Conservation (phyloP, 1,140 invertebrate genomes). For the Drosophila parvula region DNA sequence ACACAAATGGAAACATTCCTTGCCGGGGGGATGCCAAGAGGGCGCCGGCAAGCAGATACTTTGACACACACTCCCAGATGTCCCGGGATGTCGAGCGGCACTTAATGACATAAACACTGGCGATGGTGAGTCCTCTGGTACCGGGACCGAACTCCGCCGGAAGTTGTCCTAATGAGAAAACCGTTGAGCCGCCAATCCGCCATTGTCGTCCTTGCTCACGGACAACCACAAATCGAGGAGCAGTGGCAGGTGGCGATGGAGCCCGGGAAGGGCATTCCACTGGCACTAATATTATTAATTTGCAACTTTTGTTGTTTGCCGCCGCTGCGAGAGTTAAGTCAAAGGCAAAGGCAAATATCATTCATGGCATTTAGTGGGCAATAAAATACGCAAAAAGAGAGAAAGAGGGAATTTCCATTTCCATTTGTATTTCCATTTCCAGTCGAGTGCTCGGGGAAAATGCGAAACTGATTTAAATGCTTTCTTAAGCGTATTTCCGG, state of each 20-base stretch:
- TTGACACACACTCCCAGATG: conserved; percentile 27
- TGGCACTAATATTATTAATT: conserved; percentile 69
- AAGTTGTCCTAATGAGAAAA: conserved; percentile 74
- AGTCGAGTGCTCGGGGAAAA: conserved; percentile 56
- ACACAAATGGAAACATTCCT: conserved; percentile 48
- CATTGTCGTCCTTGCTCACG: conserved; percentile 26
- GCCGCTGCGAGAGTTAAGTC: conserved; percentile 13
- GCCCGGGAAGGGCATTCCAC: neutral
- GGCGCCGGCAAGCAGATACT: conserved; percentile 7
- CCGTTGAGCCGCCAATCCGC: conserved; percentile 45
- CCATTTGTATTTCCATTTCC: conserved; percentile 52
- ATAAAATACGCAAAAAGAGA: conserved; percentile 53
- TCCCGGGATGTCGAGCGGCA: conserved; percentile 41
- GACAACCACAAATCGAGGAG: conserved; percentile 12
- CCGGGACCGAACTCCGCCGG: conserved; percentile 34
- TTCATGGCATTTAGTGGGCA: conserved; percentile 69
- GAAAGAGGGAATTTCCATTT: conserved; percentile 13
- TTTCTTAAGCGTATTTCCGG: conserved; percentile 63
- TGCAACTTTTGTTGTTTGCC: conserved; percentile 48
- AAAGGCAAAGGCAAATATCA: conserved; percentile 58
- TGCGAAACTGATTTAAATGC: conserved; percentile 75
- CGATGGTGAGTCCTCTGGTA: conserved; percentile 20
- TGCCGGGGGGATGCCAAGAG: conserved; percentile 8
- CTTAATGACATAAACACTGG: conserved; percentile 72
- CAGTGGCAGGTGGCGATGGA: neutral